Base-by-base conservation (phyloP, 2,113 vertebrate species). In the Orientallactaga bullata region DNA sequence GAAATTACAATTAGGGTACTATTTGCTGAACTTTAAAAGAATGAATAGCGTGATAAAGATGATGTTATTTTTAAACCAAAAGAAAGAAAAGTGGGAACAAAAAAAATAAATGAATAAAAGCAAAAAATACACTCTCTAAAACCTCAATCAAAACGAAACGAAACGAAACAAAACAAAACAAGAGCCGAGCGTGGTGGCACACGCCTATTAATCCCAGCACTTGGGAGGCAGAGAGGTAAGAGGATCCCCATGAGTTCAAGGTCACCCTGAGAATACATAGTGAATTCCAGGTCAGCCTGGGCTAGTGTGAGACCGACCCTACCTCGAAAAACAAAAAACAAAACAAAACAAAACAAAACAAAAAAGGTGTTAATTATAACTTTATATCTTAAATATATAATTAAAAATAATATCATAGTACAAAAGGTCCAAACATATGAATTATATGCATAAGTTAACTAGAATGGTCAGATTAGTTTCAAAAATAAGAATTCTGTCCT, bases 401-500 rank as follows among this genome's bases (percentile, higher is more conserved):
- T 42, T 69, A 79, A 69, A 60, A 55, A 55, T 55, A 55, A 55
- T 55, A 55, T 16, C 55, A 55, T 16, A 55, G 7, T 55, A 55
- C 12, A 55, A 55, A 47, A 47, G 42, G 42, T 8, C 23, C 26
- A 90, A 88, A 55, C 47, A 35, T 55, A 23, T 71, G 21, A 60
- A 3, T 88, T 80, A 39, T 81, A 60, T 81, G 24, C 30, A 76
- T 80, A 79, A 88, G 42, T 42, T 10, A 8, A 51, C 73, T 84
- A 80, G 88, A 91, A 63, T n/a, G 35, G 74, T 78, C 30, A 24
- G 13, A 92, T 47, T 37, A 87, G 30, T 51, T 79, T 68, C 42
- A 85, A 81, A 81, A 77, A 65, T 42, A 65, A 91, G 30, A 84
- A 74, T 42, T 63, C n/a, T 74, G 28, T 88, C 79, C 13, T 80